Conservation (phyloP, 2,888 invertebrate genomes). For the Bugulina stolonifera region DNA sequence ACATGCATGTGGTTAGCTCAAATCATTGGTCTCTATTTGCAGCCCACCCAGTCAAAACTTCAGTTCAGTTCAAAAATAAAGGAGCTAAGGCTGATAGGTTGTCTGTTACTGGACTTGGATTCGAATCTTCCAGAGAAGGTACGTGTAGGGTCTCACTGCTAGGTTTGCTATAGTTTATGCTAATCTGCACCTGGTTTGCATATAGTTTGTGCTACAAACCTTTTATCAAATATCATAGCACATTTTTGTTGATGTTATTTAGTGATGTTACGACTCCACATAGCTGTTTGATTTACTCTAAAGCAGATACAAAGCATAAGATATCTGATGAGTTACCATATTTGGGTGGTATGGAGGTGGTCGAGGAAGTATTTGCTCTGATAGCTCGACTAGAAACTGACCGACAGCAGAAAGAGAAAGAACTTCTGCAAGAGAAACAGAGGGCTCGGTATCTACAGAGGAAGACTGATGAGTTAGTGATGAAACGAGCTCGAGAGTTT, state of each 20-base stretch:
- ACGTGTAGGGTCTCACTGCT: no score
- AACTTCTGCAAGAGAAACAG: constrained; percentile 36
- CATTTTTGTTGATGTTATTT: no score
- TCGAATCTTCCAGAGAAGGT: no score
- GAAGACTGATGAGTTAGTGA: constrained; percentile 42
- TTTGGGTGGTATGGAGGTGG: constrained; percentile 48
- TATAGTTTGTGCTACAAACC: no score
- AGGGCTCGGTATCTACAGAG: constrained; percentile 36
- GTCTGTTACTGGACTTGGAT: neutral
- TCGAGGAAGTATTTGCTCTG: constrained; percentile 47
- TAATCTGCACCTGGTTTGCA: no score
- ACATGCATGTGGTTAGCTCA: no score
- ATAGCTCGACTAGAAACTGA: constrained; percentile 48
- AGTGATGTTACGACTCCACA: no score
- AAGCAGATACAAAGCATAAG: no score
- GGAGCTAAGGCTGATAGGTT: neutral
- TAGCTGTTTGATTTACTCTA: no score
- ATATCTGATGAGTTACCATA: constrained; percentile 36
- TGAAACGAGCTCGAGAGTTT: constrained; percentile 39
- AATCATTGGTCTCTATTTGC: no score
- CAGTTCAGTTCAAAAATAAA: neutral
- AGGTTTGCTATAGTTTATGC: no score
- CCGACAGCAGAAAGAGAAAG: constrained; percentile 37
- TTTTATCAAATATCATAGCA: no score
- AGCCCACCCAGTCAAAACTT: neutral